These are phyloP conservation scores for Trochalopteron elliotii DNA, from an alignment of 2,113 vertebrate genomes.

Conservation along the genomic window DNA sequence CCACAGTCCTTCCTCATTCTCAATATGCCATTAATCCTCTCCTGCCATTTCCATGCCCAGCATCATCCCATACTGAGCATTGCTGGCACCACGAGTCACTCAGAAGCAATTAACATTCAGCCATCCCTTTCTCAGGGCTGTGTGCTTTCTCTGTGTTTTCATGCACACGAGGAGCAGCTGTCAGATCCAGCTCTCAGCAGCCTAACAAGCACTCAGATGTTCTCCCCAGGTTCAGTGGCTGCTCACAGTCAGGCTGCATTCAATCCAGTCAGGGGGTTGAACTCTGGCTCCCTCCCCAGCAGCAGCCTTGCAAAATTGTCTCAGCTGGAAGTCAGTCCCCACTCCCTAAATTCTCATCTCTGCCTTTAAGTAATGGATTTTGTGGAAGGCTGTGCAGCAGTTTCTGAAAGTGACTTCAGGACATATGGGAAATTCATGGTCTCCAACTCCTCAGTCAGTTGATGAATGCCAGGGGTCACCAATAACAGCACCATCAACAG, in stretches of 20 bases:
- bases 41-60: not conserved
- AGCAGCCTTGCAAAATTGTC: not conserved
- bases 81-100: not conserved
- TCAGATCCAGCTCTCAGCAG: not conserved
- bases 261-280: not conserved
- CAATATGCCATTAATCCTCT: not conserved
- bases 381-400: not conserved
- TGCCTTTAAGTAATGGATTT: not conserved
- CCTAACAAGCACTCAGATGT: not conserved
- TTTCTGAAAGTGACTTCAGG: not conserved
- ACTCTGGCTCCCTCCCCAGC: not conserved
- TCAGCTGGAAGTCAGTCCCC: not conserved
- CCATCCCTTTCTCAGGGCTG: rapidly evolving
- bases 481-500: rapidly evolving
- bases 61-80: rapidly evolving
- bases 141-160: not conserved
- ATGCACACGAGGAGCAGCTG: not conserved
- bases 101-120: not conserved
- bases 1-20: not conserved
- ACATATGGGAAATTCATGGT: not conserved
- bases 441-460: not conserved
- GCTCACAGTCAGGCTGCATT: not conserved
- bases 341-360: not conserved
- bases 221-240: not conserved
- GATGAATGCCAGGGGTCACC: not conserved